Base-by-base conservation (phyloP, 2,113 vertebrate species). In the Narcine bancroftii region DNA sequence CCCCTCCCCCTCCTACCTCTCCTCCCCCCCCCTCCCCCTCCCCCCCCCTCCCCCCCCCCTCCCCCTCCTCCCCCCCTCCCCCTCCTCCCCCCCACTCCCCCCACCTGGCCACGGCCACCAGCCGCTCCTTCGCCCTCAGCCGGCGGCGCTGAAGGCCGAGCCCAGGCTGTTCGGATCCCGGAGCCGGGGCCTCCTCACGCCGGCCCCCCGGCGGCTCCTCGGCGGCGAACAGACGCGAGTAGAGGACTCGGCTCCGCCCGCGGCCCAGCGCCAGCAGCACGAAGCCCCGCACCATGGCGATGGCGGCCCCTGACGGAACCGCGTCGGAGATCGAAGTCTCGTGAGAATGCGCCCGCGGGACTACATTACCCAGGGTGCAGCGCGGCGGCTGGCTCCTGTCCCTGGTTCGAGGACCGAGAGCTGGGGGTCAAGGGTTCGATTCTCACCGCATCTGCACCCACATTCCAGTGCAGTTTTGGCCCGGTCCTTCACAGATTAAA, bases 241-340 rank as follows among this genome's bases (percentile, higher is more conserved):
- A 89, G 6, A 89, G 63, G 3, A 19, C 19, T 2, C 85, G 85
- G 36, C n/a, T 24, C 36, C 63, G 56, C 21, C 17, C 85, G 17
- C 56, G 63, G 6, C 85, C 63, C 2, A 89, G 85, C 2, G 85
- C 21, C 6, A 66, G 85, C 60, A 89, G 17, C 21, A 89, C 19
- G 33, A 89, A 39, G n/a, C 85, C 85, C n/a, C 24, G 85, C n/a
- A 66, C 85, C 85, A 89, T 89, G 85, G 77, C 77, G 3, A 47
- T 42, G 3, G 39, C 76, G 36, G 66, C 17, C 17, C n/a, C 39
- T 76, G 50, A 33, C 50, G 3, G 47, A 6, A 7, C 2, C 21
- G 7, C 9, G 9, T 60, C n/a, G n/a, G n/a, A n/a, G n/a, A n/a
- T n/a, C n/a, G n/a, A n/a, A n/a, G n/a, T n/a, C 56, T 60, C 56